phyloP scores from a whole-genome alignment of 2,113 vertebrate genomes.

The Lampris megalopsis region DNA sequence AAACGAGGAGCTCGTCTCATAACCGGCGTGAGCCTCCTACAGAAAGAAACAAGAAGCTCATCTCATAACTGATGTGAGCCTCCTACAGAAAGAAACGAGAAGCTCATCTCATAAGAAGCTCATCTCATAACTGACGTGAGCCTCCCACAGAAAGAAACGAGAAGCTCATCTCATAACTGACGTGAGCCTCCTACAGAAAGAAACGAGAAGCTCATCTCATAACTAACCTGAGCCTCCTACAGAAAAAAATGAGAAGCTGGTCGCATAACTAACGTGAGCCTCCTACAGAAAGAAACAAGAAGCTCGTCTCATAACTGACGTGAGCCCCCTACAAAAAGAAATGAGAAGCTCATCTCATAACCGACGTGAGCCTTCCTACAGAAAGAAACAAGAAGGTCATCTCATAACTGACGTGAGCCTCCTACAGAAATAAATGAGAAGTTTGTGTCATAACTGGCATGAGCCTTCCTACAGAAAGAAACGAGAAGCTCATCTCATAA shows the following conservation, averaged over 20 bases:
- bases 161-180: conserved; percentile 59
- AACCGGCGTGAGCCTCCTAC: conserved; percentile 30
- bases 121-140: conserved; percentile 64
- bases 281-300: conserved; percentile 21
- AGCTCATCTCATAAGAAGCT: too few relatives aligned
- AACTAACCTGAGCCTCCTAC: conserved; percentile 29
- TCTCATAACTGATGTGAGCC: conserved; percentile 58
- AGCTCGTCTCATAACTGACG: conserved; percentile 53
- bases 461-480: too few relatives aligned
- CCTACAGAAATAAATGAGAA: too few relatives aligned
- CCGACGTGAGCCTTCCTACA: too few relatives aligned
- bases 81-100: conserved; percentile 19
- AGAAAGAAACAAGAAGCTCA: conserved; percentile 30
- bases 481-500: too few relatives aligned
- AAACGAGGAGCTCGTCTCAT: conserved; percentile 61
- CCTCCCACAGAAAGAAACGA: conserved; percentile 14
- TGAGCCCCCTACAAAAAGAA: too few relatives aligned
- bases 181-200: conserved; percentile 21
- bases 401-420: too few relatives aligned
- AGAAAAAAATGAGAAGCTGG: conserved; percentile 37
- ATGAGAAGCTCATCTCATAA: too few relatives aligned
- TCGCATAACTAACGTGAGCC: conserved; percentile 58
- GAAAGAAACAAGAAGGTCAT: too few relatives aligned
- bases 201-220: conserved; percentile 58
- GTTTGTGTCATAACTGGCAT: too few relatives aligned